Evolutionary conservation across 1,140 invertebrate species (phyloP).

Genomic region (Heliothis virescens): DNA sequence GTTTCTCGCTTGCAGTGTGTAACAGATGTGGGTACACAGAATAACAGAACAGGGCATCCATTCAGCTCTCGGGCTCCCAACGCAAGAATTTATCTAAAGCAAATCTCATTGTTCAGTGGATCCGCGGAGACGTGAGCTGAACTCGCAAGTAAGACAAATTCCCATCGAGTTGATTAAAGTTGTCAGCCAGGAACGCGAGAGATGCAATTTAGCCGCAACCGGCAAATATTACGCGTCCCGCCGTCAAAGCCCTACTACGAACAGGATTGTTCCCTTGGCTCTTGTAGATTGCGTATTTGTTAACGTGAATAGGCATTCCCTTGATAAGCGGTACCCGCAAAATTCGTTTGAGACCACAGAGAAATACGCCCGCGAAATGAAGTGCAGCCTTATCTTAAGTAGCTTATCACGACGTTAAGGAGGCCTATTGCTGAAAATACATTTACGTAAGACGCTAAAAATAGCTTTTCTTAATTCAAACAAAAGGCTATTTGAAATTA

Average conservation of each 20-base stretch:
- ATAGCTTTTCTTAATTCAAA: neutral
- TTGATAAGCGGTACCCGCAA: constrained; percentile 29
- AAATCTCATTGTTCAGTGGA: constrained; percentile 75
- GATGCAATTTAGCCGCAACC: constrained; percentile 72
- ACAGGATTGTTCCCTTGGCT: constrained; percentile 42
- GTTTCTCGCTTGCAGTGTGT: constrained; percentile 40
- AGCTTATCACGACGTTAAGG: constrained; percentile 19
- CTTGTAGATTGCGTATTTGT: constrained; percentile 41
- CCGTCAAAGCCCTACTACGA: constrained; percentile 54
- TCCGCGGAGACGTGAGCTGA: constrained; percentile 72
- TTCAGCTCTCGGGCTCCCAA: constrained; percentile 52
- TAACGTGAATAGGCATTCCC: constrained; percentile 36
- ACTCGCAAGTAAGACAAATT: constrained; percentile 79
- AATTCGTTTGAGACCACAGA: constrained; percentile 26
- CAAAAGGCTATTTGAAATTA: constrained; percentile 1
- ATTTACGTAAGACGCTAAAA: constrained; percentile 13
- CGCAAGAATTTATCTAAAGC: constrained; percentile 72
- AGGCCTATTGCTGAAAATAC: constrained; percentile 25
- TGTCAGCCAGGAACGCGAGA: constrained; percentile 67
- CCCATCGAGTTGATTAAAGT: constrained; percentile 82
- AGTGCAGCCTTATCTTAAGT: constrained; percentile 29
- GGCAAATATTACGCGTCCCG: constrained; percentile 64
- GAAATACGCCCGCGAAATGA: constrained; percentile 38
- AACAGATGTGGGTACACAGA: constrained; percentile 52
- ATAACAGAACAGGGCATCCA: constrained; percentile 52